phyloP scores from a whole-genome alignment of 2,888 invertebrate species.

The Thysanoteuthis rhombus region DNA sequence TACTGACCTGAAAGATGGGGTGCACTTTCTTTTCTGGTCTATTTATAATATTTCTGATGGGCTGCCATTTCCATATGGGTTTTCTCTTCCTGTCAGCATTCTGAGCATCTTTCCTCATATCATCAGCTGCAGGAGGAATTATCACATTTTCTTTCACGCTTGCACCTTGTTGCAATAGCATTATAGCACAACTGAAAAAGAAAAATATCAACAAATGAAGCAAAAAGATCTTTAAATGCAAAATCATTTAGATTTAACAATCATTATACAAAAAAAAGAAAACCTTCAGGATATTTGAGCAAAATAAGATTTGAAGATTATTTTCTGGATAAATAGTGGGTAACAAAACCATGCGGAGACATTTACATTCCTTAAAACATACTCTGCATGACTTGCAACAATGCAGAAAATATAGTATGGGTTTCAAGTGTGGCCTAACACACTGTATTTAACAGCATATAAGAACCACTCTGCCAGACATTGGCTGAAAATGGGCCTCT shows the following conservation, averaged over 20 bases:
- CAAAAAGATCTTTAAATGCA: no score
- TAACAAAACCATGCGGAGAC: no score
- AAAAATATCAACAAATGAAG: background rate
- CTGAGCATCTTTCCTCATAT: conserved; percentile 36
- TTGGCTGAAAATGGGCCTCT: no score
- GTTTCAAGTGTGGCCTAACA: no score
- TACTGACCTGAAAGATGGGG: conserved; percentile 52
- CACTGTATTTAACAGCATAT: no score
- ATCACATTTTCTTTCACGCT: conserved; percentile 57
- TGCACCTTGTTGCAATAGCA: conserved; percentile 67
- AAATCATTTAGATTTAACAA: no score
- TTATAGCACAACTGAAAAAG: conserved; percentile 65
- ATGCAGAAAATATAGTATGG: background rate
- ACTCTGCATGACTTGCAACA: background rate
- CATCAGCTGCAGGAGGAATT: conserved; percentile 34
- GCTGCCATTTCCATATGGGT: conserved; percentile 62
- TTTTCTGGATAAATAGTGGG: no score
- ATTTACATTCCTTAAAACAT: no score
- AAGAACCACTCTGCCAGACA: no score
- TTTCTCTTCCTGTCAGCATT: conserved; percentile 46
- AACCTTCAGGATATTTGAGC: no score
- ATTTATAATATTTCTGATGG: conserved; percentile 45
- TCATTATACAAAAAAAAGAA: no score
- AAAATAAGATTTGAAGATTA: no score
- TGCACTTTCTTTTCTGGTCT: conserved; percentile 41